A percentile compares a stretch with the other conserved stretches of the same genome.
Evolutionary conservation across 2,113 vertebrate species (phyloP).

Genomic region (Protobothrops flavoviridis): DNA sequence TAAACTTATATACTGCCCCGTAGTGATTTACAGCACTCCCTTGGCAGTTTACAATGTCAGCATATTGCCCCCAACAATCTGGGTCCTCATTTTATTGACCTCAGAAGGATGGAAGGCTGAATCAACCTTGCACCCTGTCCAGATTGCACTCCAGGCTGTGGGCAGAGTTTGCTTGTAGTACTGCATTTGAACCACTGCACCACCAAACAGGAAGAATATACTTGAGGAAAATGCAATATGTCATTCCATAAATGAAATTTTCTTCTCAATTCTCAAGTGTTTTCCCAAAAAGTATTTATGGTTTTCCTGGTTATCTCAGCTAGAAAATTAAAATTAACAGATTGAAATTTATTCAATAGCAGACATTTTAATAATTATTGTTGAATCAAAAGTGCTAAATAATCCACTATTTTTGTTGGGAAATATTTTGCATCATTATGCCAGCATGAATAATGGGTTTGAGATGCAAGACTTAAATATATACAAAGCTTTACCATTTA

Average conservation of each 20-base stretch:
- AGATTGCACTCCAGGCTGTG: not conserved
- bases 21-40: not conserved
- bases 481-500: not conserved
- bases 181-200: not conserved
- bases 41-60: not conserved
- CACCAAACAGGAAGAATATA: slow-evolving; percentile 6
- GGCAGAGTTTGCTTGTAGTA: not conserved
- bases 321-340: slow-evolving; percentile 37
- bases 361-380: slow-evolving; percentile 32
- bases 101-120: not conserved
- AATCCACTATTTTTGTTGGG: slow-evolving; percentile 31
- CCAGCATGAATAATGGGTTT: slow-evolving; percentile 32
- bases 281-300: slow-evolving; percentile 1
- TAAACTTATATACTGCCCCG: too few relatives aligned
- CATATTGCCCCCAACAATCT: not conserved
- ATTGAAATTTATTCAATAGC: slow-evolving; percentile 5
- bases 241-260: slow-evolving; percentile 14
- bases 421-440: slow-evolving; percentile 37
- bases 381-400: slow-evolving; percentile 19
- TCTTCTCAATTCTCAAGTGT: not conserved
- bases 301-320: not conserved
- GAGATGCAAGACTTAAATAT: slow-evolving; percentile 1
- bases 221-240: not conserved
- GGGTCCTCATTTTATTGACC: too few relatives aligned
- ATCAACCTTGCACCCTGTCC: not conserved